Base-by-base conservation (phyloP, 23 tunicate genomes). In the Styela clava region DNA sequence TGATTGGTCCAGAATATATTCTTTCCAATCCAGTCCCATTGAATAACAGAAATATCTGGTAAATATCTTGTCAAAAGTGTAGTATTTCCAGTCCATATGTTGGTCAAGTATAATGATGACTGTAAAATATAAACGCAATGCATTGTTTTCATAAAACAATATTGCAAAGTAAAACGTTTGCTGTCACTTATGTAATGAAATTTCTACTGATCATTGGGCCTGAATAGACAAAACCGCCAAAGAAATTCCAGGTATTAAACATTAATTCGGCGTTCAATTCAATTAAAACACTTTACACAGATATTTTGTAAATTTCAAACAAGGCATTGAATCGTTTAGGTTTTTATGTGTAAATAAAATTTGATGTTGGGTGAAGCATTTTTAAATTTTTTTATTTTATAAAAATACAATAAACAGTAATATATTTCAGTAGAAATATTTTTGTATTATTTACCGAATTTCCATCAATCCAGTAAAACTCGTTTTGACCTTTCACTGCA, bases 11-110 rank as follows among this genome's bases (percentile, higher is more conserved):
- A 71, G 29, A 30, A 71, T 2, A 71, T 2, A 3, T 71, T 71
- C 12, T 71, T 30, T 26, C 77, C 77, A 21, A 33, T 34, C 77
- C 77, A 71, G 16, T 71, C 77, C 77, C 77, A 71, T 21, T 34
- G 3, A 31, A 71, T 21, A 30, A 34, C 35, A 5, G 34, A 29
- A 3, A 71, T 30, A 71, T 33, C 23, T 12, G 77, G 77, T 19
- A 71, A 16, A 35, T 22, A 21, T 33, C 34, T 3, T 2, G 77
- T 71, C 16, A 71, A 16, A 19, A 71, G 37, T 22, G 77, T 71
- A 18, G 77, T 71, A 30, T 71, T 71, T 30, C 77, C 77, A 32
- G 34, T 22, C 37, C 37, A 31, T 21, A 34, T 71, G 3, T 71
- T 71, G 3, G 77, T 26, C 7, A 26, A 20, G 16, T 71, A 71